Conservation (phyloP, 2,797 vertebrate species). For the Thaleichthys pacificus region DNA sequence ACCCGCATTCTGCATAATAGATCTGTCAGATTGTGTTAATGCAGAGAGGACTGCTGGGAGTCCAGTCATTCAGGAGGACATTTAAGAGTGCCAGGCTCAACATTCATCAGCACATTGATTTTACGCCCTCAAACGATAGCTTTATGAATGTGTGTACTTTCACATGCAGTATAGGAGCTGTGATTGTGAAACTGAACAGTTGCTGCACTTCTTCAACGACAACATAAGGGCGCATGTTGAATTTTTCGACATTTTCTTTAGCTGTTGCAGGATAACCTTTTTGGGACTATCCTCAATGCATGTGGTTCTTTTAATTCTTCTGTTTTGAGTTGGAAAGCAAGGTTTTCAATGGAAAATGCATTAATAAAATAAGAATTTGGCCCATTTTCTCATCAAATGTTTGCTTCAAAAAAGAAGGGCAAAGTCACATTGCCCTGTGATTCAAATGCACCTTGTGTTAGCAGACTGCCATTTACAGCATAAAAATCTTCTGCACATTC, state of each 20-base stretch:
- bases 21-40: slow-evolving; percentile 15
- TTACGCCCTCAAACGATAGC: not conserved
- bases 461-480: slow-evolving; percentile 7
- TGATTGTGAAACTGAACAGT: not conserved
- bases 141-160: not conserved
- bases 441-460: slow-evolving; percentile 2
- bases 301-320: not conserved
- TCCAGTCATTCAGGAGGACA: slow-evolving; percentile 13
- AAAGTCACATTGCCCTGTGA: not conserved
- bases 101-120: slow-evolving; percentile 10
- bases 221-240: not conserved
- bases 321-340: not conserved
- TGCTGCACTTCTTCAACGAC: too few relatives aligned
- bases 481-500: not conserved
- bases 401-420: not conserved
- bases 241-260: not conserved
- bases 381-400: not conserved
- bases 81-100: not conserved
- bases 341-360: not conserved
- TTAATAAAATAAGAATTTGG: not conserved
- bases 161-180: not conserved
- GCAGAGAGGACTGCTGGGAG: not conserved
- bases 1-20: slow-evolving; percentile 16
- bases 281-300: not conserved
- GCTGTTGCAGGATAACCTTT: too few relatives aligned